Percentiles rank a stretch among this genome's conserved stretches.
These are phyloP conservation scores for Bombus waltoni DNA, from an alignment of 1,140 invertebrate species.

Conservation along the genomic window DNA sequence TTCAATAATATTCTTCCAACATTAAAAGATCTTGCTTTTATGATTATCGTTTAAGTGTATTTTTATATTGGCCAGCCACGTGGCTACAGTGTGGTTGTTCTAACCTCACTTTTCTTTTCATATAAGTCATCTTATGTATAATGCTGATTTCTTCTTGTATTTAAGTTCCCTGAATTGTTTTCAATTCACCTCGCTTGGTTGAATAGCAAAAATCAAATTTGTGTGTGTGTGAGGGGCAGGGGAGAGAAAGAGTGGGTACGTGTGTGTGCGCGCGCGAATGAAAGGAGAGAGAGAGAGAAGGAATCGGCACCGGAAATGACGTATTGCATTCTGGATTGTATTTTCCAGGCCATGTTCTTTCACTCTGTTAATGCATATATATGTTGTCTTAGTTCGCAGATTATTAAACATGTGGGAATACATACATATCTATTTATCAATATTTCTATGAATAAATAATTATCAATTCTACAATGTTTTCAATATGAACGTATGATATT, in stretches of 20 bases:
- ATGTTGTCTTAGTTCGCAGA: not conserved
- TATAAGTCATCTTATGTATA: not conserved
- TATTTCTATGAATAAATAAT: not conserved
- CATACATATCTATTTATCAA: not conserved
- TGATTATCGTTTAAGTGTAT: conserved; percentile 4
- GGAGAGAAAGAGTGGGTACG: not conserved
- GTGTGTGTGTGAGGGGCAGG: not conserved
- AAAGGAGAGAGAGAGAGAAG: not conserved
- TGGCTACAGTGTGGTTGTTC: conserved; percentile 33
- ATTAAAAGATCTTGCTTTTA: not conserved
- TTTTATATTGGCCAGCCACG: conserved; percentile 35
- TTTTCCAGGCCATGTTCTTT: conserved; percentile 46
- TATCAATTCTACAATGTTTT: no score
- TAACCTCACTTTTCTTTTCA: conserved; percentile 45
- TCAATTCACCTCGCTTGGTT: not conserved
- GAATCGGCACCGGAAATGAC: conserved; percentile 61
- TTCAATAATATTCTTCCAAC: not conserved
- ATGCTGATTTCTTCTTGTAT: not conserved
- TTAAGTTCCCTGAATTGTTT: not conserved
- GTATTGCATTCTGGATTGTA: conserved; percentile 53
- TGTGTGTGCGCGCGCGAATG: not conserved
- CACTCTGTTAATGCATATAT: conserved; percentile 4
- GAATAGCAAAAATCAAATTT: not conserved
- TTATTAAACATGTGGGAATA: not conserved
- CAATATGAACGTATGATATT: no score